Evolutionary conservation across 2,888 invertebrate species (phyloP).

Genomic region (Watsonalla cultraria): DNA sequence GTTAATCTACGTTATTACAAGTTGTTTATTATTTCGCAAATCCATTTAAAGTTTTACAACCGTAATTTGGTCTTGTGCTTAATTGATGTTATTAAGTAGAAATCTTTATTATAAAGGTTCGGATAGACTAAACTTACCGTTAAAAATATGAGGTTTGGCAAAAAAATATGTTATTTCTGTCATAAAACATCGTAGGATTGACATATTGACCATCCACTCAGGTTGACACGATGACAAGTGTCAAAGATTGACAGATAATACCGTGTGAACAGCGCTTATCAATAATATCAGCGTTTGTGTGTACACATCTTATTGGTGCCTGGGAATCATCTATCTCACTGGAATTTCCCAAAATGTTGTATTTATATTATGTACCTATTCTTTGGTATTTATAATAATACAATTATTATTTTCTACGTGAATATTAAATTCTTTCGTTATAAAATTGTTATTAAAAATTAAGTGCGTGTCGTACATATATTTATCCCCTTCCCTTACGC

Average conservation of each 20-base stretch:
- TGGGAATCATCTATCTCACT: constrained; percentile 30
- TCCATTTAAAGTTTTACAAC: constrained; percentile 1
- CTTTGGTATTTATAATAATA: too few species aligned
- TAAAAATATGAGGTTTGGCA: not conserved
- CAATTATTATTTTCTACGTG: too few species aligned
- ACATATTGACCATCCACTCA: constrained; percentile 39
- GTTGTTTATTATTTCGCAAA: constrained; percentile 18
- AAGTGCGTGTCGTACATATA: too few species aligned
- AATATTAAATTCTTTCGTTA: constrained; percentile 3
- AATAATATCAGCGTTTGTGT: constrained; percentile 24
- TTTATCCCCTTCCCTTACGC: too few species aligned
- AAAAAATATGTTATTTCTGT: constrained; percentile 9
- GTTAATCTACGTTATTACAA: constrained; percentile 18
- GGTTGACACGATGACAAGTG: constrained; percentile 42
- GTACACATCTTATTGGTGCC: constrained; percentile 15
- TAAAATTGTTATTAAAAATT: too few species aligned
- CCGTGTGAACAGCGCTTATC: constrained; percentile 62
- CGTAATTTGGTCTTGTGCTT: not conserved
- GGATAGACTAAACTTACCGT: not conserved
- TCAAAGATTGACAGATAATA: constrained; percentile 44
- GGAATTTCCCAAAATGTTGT: constrained; percentile 9
- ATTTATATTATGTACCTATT: too few species aligned
- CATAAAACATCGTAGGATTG: constrained; percentile 12
- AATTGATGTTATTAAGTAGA: constrained; percentile 2
- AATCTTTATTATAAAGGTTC: not conserved